Evolutionary conservation across 1,140 invertebrate species (phyloP).

Genomic region (Apis laboriosa): DNA sequence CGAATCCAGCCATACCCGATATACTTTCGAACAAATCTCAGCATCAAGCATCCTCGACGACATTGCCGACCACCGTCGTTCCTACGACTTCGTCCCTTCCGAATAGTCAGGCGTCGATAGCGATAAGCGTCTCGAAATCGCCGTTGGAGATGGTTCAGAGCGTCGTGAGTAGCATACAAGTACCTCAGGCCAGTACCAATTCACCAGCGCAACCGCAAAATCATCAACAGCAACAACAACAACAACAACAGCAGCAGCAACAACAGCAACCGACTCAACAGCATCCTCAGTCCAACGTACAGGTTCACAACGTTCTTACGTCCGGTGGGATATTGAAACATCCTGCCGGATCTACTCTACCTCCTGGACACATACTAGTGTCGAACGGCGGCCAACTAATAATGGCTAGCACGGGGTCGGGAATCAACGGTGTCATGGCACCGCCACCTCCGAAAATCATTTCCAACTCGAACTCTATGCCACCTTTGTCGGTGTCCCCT

Average conservation of each 20-base stretch:
- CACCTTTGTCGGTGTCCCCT: conserved; percentile 85
- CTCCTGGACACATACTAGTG: conserved; percentile 87
- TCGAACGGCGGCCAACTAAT: conserved; percentile 88
- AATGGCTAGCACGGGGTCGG: conserved; percentile 83
- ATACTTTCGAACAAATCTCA: conserved; percentile 72
- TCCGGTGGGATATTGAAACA: conserved; percentile 79
- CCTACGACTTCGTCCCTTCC: conserved; percentile 61
- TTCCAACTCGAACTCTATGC: conserved; percentile 82
- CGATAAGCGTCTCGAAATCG: conserved; percentile 83
- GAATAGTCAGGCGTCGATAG: conserved; percentile 64
- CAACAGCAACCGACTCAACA: conserved; percentile 62
- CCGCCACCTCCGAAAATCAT: conserved; percentile 85
- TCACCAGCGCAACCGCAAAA: conserved; percentile 66
- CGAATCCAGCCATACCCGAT: conserved; percentile 74
- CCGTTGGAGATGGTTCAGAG: conserved; percentile 91
- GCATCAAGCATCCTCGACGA: conserved; percentile 48
- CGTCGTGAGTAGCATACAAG: conserved; percentile 88
- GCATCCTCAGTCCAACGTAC: conserved; percentile 66
- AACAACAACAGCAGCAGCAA: conserved; percentile 63
- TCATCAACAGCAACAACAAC: conserved; percentile 63
- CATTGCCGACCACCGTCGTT: conserved; percentile 65
- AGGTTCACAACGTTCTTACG: conserved; percentile 77
- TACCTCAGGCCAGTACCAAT: conserved; percentile 79
- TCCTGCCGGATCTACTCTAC: conserved; percentile 78
- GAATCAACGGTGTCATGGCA: conserved; percentile 84